Evolutionary conservation across 2,113 vertebrate genomes (phyloP).

Genomic region (Brachionichthys hirsutus): DNA sequence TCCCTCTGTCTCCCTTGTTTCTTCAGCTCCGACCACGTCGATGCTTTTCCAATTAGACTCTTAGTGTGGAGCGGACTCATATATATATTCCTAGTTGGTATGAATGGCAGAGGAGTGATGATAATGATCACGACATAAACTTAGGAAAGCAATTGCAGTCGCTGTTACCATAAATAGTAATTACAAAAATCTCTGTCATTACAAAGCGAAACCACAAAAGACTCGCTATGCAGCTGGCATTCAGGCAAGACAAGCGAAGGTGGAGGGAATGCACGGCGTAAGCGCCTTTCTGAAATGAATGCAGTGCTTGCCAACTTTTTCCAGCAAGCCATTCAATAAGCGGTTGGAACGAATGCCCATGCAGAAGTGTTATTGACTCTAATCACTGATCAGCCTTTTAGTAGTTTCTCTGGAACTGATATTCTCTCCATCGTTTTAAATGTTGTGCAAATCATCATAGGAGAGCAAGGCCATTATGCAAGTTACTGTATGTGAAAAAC

Average conservation of each 20-base stretch:
- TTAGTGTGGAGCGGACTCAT: constrained; percentile 45
- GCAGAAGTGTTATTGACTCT: constrained; percentile 60
- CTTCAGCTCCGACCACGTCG: constrained; percentile 47
- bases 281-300: constrained; percentile 39
- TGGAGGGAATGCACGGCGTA: neutral
- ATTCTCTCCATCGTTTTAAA: constrained; percentile 35
- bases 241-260: constrained; percentile 9
- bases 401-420: constrained; percentile 52
- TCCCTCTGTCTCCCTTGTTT: constrained; percentile 32
- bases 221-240: constrained; percentile 10
- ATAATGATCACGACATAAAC: constrained; percentile 68
- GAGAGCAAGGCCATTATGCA: constrained; percentile 45
- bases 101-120: constrained; percentile 66
- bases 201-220: constrained; percentile 52
- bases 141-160: constrained; percentile 68
- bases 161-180: constrained; percentile 64
- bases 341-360: constrained; percentile 52
- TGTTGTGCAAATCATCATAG: constrained; percentile 39
- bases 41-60: constrained; percentile 60
- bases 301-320: constrained; percentile 54
- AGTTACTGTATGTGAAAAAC: constrained; percentile 52
- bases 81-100: constrained; percentile 71
- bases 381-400: constrained; percentile 65
- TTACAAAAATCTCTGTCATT: constrained; percentile 61
- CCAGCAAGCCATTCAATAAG: constrained; percentile 60